Percentiles rank a stretch among this genome's conserved stretches.
phyloP scores from a whole-genome alignment of 2,888 invertebrate species.

The Drosophila multiciliata region DNA sequence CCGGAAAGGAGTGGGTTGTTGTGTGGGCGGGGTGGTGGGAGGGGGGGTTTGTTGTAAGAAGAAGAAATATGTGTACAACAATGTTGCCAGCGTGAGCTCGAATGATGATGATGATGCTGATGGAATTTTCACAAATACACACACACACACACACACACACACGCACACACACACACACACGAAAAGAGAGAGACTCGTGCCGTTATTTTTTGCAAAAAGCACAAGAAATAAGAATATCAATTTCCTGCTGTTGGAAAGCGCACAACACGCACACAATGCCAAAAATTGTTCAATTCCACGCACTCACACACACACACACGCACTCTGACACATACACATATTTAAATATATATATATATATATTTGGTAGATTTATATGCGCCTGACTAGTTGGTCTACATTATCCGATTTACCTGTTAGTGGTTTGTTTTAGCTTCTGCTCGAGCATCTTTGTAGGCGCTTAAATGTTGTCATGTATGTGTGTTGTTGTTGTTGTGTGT shows the following conservation, averaged over 20 bases:
- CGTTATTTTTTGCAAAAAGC: constrained; percentile 68
- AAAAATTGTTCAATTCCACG: constrained; percentile 61
- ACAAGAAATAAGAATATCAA: constrained; percentile 80
- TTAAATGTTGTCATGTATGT: constrained; percentile 47
- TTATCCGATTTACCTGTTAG: constrained; percentile 56
- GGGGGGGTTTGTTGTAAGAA: constrained; percentile 28
- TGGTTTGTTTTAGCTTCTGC: constrained; percentile 33
- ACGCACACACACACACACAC: constrained; percentile 3
- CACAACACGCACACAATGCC: constrained; percentile 56
- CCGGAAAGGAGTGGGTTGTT: constrained; percentile 35
- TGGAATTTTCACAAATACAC: constrained; percentile 71
- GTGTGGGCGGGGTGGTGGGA: not conserved
- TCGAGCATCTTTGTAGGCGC: constrained; percentile 49
- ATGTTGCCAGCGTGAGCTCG: constrained; percentile 57
- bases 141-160: constrained; percentile 15
- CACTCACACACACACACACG: constrained; percentile 45
- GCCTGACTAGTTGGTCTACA: constrained; percentile 28
- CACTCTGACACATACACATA: constrained; percentile 33
- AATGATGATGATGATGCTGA: constrained; percentile 63
- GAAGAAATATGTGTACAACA: constrained; percentile 78
- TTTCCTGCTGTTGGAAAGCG: constrained; percentile 75
- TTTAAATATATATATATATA: constrained; percentile 10
- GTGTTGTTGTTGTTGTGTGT: constrained; percentile 34
- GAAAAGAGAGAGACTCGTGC: constrained; percentile 46
- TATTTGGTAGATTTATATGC: constrained; percentile 3